Evolutionary conservation across 2,888 invertebrate species (phyloP).

Genomic region (Bombylius discolor): DNA sequence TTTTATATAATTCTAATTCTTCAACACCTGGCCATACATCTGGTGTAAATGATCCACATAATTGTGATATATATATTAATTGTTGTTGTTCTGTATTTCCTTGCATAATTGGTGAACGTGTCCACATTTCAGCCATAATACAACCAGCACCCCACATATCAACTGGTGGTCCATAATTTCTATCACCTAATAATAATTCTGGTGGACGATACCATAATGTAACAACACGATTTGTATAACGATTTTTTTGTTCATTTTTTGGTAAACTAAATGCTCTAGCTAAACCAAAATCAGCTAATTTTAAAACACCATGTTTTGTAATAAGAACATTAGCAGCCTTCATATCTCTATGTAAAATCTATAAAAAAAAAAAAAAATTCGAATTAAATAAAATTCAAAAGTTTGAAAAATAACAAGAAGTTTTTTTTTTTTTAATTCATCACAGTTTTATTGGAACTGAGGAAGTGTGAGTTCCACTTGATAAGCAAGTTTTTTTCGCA

Average conservation of each 20-base stretch:
- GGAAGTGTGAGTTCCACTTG: too few species aligned
- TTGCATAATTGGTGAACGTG: slow-evolving; percentile 84
- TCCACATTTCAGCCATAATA: slow-evolving; percentile 99
- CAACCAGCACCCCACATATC: slow-evolving; percentile 98
- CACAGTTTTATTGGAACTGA: too few species aligned
- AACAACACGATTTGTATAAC: slow-evolving; percentile 96
- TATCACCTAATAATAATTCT: slow-evolving; percentile 58
- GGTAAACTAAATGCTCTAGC: slow-evolving; percentile 86
- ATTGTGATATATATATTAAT: slow-evolving; percentile 81
- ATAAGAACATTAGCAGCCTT: slow-evolving; percentile 98
- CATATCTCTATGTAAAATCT: slow-evolving; percentile 91
- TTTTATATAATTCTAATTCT: slow-evolving; percentile 71
- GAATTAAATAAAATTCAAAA: neutral
- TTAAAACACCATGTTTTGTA: slow-evolving; percentile 85
- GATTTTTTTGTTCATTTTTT: slow-evolving; percentile 71
- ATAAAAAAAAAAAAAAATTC: neutral
- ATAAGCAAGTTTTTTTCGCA: too few species aligned
- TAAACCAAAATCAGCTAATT: slow-evolving; percentile 94
- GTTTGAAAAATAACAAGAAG: neutral
- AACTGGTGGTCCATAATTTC: slow-evolving; percentile 93
- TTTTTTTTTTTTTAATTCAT: too few species aligned
- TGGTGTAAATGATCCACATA: slow-evolving; percentile 91
- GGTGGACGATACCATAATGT: slow-evolving; percentile 85
- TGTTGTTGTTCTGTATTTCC: slow-evolving; percentile 97
- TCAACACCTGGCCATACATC: slow-evolving; percentile 90